phyloP scores from a whole-genome alignment of 2,113 vertebrate species.

The Thamnaconus septentrionalis region DNA sequence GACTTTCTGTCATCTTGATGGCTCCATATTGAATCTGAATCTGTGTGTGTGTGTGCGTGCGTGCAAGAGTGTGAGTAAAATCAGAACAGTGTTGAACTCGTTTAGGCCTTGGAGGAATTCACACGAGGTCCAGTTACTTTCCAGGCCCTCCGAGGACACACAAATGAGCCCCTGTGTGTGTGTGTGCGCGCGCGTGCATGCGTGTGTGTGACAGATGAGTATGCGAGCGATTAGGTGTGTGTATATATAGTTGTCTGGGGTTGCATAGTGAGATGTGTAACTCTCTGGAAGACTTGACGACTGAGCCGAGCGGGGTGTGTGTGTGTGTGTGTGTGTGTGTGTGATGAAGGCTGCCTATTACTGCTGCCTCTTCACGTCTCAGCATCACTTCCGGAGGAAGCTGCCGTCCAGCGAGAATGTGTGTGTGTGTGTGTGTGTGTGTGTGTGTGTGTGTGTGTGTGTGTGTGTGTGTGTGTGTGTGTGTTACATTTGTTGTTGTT shows the following conservation, averaged over 20 bases:
- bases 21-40: too few relatives aligned
- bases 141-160: constrained; percentile 52
- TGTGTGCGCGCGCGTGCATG: constrained; percentile 17
- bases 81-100: constrained; percentile 64
- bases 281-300: constrained; percentile 35
- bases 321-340: constrained; percentile 37
- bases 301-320: not conserved
- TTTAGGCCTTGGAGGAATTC: constrained; percentile 69
- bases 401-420: too few relatives aligned
- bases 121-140: constrained; percentile 71
- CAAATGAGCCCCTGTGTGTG: constrained; percentile 25
- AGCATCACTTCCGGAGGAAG: constrained; percentile 5
- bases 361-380: constrained; percentile 41
- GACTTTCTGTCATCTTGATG: too few relatives aligned
- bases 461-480: too few relatives aligned
- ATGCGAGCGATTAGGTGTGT: constrained; percentile 56
- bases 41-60: constrained; percentile 15
- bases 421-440: too few relatives aligned
- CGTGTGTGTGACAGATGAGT: constrained; percentile 40
- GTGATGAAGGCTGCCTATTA: constrained; percentile 12
- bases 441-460: too few relatives aligned
- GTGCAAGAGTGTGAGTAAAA: constrained; percentile 42
- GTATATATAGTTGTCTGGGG: constrained; percentile 60
- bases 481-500: too few relatives aligned
- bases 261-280: constrained; percentile 46